Evolutionary conservation across 2,888 invertebrate genomes (phyloP).

Genomic region (Lepidochitona cinerea): DNA sequence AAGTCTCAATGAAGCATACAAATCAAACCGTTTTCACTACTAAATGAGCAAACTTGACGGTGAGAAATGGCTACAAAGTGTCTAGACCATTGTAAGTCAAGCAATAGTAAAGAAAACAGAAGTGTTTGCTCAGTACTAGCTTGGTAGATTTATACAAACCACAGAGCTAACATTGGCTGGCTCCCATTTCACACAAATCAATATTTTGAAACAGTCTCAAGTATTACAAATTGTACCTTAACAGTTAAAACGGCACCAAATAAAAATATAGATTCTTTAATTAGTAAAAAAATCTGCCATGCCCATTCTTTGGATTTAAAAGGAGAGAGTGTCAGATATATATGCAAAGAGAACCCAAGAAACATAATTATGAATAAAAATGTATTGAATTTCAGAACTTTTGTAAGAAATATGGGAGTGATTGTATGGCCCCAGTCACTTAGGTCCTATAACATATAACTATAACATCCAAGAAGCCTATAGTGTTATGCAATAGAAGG

Average conservation of each 20-base stretch:
- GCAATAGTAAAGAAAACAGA: background rate
- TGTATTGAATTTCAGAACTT: no score
- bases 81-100: background rate
- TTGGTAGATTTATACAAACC: no score
- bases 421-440: no score
- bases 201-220: background rate
- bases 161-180: background rate
- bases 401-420: no score
- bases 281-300: no score
- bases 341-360: no score
- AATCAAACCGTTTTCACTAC: background rate
- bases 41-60: background rate
- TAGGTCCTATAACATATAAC: no score
- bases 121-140: background rate
- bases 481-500: no score
- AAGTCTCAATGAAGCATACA: background rate
- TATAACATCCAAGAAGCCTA: no score
- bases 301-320: no score
- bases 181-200: background rate
- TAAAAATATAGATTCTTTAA: background rate
- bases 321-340: no score
- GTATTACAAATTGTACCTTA: background rate
- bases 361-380: no score
- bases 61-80: background rate
- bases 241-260: background rate